A percentile compares a stretch with the other conserved stretches of the same genome.
phyloP scores from a whole-genome alignment of 2,113 vertebrate genomes.

The Takifugu flavidus region DNA sequence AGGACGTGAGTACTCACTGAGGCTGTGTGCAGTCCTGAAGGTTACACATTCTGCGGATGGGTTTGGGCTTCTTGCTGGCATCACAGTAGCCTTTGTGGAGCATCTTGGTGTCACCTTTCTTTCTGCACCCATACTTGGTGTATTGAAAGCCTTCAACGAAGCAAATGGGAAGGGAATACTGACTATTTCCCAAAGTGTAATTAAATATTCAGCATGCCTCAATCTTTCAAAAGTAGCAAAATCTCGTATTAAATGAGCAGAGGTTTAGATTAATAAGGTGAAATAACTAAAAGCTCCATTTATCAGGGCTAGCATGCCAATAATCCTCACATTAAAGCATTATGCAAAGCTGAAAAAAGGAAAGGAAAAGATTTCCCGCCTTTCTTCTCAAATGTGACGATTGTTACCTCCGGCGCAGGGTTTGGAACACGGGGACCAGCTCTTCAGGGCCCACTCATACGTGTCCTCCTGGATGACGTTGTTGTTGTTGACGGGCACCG shows the following conservation, averaged over 20 bases:
- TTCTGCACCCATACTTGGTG: slow-evolving; percentile 94
- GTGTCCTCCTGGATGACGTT: slow-evolving; percentile 92
- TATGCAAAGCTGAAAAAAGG: no score
- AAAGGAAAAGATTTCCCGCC: not conserved
- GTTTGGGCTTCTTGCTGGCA: slow-evolving; percentile 89
- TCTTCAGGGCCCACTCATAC: slow-evolving; percentile 97
- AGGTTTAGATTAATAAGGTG: no score
- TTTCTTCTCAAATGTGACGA: slow-evolving; percentile 3
- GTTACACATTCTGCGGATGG: slow-evolving; percentile 94
- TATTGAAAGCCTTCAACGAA: slow-evolving; percentile 85
- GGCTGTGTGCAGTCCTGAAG: slow-evolving; percentile 92
- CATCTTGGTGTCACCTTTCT: slow-evolving; percentile 95
- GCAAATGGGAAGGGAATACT: not conserved
- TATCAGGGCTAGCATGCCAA: no score
- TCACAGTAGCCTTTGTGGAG: slow-evolving; percentile 91
- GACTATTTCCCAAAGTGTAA: no score
- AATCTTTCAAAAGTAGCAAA: no score
- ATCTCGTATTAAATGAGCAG: no score
- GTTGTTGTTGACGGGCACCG: slow-evolving; percentile 91
- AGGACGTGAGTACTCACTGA: slow-evolving; percentile 78
- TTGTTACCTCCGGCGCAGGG: slow-evolving; percentile 89
- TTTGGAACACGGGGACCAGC: slow-evolving; percentile 93
- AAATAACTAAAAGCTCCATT: no score
- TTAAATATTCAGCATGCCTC: no score
- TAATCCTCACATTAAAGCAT: not conserved